These are phyloP conservation scores for Pachypsylla venusta DNA, from an alignment of 1,140 invertebrate genomes.

Conservation along the genomic window DNA sequence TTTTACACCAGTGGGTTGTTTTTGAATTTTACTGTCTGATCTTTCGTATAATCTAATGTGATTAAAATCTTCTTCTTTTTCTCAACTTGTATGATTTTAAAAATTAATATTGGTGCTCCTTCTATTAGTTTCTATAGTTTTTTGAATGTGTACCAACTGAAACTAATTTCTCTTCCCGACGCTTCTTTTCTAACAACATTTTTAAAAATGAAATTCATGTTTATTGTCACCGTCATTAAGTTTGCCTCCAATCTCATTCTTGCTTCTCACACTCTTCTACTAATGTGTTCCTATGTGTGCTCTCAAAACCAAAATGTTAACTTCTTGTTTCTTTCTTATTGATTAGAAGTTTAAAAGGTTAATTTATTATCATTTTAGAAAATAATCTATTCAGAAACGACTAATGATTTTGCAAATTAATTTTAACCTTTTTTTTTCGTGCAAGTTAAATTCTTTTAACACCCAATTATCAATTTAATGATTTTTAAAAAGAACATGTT, in stretches of 20 bases:
- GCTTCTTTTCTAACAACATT: conserved; percentile 9
- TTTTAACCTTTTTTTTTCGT: conserved; percentile 2
- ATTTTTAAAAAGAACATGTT: background rate
- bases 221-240: conserved; percentile 9
- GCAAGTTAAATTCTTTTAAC: conserved; percentile 3
- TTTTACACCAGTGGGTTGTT: too few relatives aligned
- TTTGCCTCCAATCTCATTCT: conserved; percentile 2
- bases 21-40: too few relatives aligned
- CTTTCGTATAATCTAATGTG: too few relatives aligned
- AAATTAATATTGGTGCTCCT: too few relatives aligned
- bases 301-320: too few relatives aligned
- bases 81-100: too few relatives aligned
- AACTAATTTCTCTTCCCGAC: background rate
- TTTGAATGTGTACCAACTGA: background rate
- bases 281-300: too few relatives aligned
- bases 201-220: conserved; percentile 9
- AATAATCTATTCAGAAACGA: conserved; percentile 2
- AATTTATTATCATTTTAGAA: background rate
- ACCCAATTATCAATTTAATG: conserved; percentile 10
- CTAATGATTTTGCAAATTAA: conserved; percentile 10
- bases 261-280: background rate
- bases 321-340: conserved; percentile 5
- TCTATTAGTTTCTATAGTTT: too few relatives aligned
- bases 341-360: background rate
- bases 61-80: too few relatives aligned